Evolutionary conservation across 2,113 vertebrate species (phyloP), one percentile per base, ranked within the genome.

Genomic region (Parus major): DNA sequence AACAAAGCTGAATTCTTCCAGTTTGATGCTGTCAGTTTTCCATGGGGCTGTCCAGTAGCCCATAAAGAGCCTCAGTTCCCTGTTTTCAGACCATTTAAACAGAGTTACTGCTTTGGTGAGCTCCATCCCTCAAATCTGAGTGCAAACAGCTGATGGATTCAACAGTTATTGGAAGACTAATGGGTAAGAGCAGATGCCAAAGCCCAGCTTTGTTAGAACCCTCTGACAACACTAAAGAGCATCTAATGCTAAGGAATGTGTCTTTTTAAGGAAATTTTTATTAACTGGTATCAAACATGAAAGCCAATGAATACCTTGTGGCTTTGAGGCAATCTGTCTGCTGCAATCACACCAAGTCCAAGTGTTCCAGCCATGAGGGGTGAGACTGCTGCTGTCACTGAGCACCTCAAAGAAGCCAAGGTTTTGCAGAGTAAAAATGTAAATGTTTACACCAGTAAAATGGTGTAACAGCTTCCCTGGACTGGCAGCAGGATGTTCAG

Each of bases 271-370:
- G 47, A 55, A 66, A 75, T 84, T 55, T 82, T 57, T 63, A 73
- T 86, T 46, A 81, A 55, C 33, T 70, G 55, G 28, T 13, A 35
- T 27, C 0, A 0, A 86, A 73, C 60, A 42, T 0, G 2, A 66
- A 46, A 39, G 39, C 55, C 28, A 84, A 41, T 35, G 46, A 86
- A 75, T 8, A 56, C 65, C 72, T 47, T 0, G 68, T 78, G 92
- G 56, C 84, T 89, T 56, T 33, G 77, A 78, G 89, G 50, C 86
- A 60, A 80, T 64, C 82, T 94, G 81, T 22, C 55, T 42, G 57
- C 49, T 60, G 88, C 35, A 56, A 64, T 28, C 86, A 47, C 3
- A 3, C 2, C 4, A 27, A 1, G 5, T 2, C 80, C 63, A 72
- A 87, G 68, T 0, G 27, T 53, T 44, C 42, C 11, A 46, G 36